Evolutionary conservation across 2,113 vertebrate species (phyloP), one percentile per base, ranked within the genome.

Genomic region (Willisornis vidua): DNA sequence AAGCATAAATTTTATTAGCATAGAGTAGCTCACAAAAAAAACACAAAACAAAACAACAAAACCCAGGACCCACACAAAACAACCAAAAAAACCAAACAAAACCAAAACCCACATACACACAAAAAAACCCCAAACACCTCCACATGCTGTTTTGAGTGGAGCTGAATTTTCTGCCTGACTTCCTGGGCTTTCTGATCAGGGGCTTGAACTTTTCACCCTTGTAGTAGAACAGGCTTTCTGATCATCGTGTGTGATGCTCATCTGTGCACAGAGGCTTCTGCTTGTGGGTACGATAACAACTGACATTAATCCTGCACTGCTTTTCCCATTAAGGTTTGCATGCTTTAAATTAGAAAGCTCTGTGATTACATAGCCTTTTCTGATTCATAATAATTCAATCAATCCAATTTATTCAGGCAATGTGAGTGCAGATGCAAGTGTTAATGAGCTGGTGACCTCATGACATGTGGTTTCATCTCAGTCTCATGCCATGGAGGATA

Each of bases 191-290:
- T 91, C 87, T 72, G 93, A 94, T 92, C 70, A 61, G 54, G 91
- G 31, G 67, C 49, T 57, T 93, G 93, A 95, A 96, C 92, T 96
- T 93, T 91, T 91, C 70, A 89, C 93, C 91, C 62, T 87, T 70
- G 45, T 24, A 85, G 46, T 1, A 93, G 63, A 88, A 31, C 62
- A 67, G 37, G 41, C 54, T 85, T 52, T 78, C 74, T 87, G 57
- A 82, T 46, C 19, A 46, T 84, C 4, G 0, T 85, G 70, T 5
- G 54, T 66, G 57, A 73, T 63, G 46, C 54, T 78, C 3, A 0
- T 71, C 46, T 55, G 63, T 5, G 0, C 77, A 12, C 39, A 49
- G 71, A 62, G 75, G 46, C 75, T 93, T 43, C 70, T 75, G 84
- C 89, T 58, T 39, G 71, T 0, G 18, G 77, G 8, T 41, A 41